phyloP scores from a whole-genome alignment of 1,140 invertebrate genomes.

The Anoplolepis gracilipes region DNA sequence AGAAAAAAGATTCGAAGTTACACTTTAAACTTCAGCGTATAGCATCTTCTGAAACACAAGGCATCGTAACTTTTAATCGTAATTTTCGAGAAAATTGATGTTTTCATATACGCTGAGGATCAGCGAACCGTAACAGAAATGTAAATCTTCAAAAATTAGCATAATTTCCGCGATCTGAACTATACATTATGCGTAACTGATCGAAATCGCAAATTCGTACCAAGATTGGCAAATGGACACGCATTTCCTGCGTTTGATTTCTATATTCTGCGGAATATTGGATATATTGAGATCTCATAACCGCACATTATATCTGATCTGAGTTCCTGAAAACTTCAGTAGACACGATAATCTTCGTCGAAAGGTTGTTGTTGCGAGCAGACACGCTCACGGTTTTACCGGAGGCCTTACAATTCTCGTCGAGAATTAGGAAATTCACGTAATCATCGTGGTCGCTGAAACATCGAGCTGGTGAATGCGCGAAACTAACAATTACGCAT shows the following conservation, averaged over 20 bases:
- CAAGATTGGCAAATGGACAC: background rate
- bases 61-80: background rate
- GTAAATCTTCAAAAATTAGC: background rate
- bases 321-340: slow-evolving; percentile 5
- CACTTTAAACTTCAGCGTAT: background rate
- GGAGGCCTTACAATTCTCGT: slow-evolving; percentile 20
- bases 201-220: background rate
- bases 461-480: slow-evolving; percentile 1
- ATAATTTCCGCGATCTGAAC: background rate
- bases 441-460: slow-evolving; percentile 10
- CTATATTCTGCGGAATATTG: slow-evolving; percentile 14
- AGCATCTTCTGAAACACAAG: too few species aligned
- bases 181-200: background rate
- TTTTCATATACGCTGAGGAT: background rate
- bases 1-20: background rate
- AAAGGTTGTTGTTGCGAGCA: slow-evolving; percentile 42
- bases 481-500: slow-evolving; percentile 8
- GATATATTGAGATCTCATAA: slow-evolving; percentile 9
- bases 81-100: background rate
- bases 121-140: background rate
- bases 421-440: slow-evolving; percentile 41
- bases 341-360: slow-evolving; percentile 31
- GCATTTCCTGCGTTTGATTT: slow-evolving; percentile 36
- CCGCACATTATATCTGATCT: slow-evolving; percentile 3
- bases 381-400: slow-evolving; percentile 33